Percentiles rank a stretch among this genome's conserved stretches.
Evolutionary conservation across 2,888 invertebrate genomes (phyloP).

Genomic region (Cyclophora albipunctata): DNA sequence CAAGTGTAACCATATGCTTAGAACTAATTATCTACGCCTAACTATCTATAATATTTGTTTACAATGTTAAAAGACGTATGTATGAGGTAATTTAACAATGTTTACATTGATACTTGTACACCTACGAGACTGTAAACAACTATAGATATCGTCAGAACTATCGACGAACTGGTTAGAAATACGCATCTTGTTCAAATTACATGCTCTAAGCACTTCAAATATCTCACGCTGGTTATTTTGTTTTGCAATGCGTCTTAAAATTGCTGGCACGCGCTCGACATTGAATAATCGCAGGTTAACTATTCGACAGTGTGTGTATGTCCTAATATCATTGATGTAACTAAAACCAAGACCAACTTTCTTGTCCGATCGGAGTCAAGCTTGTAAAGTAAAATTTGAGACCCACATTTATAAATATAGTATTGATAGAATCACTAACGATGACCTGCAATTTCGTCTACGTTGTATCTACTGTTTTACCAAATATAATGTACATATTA

Average conservation of each 20-base stretch:
- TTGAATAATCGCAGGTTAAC: constrained; percentile 35
- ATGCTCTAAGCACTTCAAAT: constrained; percentile 4
- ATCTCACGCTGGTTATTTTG: background rate
- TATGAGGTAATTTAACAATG: too few species aligned
- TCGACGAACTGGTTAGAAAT: background rate
- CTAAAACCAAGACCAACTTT: background rate
- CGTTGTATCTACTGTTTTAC: too few species aligned
- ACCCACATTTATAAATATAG: too few species aligned
- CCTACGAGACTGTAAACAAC: background rate
- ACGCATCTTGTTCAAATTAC: constrained; percentile 15
- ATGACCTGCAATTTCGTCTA: too few species aligned
- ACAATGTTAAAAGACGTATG: too few species aligned
- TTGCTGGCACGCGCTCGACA: constrained; percentile 34
- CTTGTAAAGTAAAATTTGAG: background rate
- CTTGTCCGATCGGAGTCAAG: too few species aligned
- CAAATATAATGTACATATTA: too few species aligned
- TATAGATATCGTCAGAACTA: background rate
- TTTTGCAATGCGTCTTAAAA: constrained; percentile 36
- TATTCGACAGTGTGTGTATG: constrained; percentile 18
- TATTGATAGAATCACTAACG: too few species aligned
- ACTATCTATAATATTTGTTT: too few species aligned
- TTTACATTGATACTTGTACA: too few species aligned
- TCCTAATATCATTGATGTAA: constrained; percentile 17
- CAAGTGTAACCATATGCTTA: too few species aligned
- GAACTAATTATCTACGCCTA: too few species aligned